These are phyloP conservation scores for Heliocidaris tuberculata DNA, from an alignment of 35 echinoderm and acorn worm species.

Conservation along the genomic window DNA sequence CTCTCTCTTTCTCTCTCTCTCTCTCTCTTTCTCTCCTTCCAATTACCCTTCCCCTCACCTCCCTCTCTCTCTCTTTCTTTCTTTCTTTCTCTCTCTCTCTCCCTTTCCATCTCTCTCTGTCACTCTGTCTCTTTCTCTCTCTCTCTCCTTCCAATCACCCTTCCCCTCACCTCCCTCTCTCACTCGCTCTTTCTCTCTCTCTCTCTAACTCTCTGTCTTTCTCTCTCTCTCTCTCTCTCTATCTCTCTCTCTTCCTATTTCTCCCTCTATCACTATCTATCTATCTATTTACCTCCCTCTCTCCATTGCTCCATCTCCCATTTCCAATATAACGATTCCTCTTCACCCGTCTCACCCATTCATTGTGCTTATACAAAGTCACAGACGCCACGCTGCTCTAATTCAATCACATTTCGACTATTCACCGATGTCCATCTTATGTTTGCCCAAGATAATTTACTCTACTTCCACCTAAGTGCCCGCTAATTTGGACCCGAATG, in stretches of 20 bases:
- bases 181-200: not conserved
- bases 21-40: too few species aligned
- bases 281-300: not conserved
- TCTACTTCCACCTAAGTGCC: not conserved
- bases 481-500: conserved; percentile 34
- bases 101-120: too few species aligned
- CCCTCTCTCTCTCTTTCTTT: too few species aligned
- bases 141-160: not conserved
- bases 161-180: not conserved
- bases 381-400: not conserved
- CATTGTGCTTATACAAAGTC: not conserved
- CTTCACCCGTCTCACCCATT: not conserved
- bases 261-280: not conserved
- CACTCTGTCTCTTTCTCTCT: not conserved
- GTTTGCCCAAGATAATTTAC: conserved; percentile 8
- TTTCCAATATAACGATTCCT: too few species aligned
- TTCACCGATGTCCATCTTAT: conserved; percentile 5
- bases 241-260: not conserved
- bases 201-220: not conserved
- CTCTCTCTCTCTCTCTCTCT: not conserved
- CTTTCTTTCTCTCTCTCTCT: not conserved
- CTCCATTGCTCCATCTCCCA: not conserved
- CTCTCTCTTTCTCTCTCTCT: too few species aligned
- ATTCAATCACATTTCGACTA: conserved; percentile 42
- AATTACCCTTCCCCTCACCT: too few species aligned